These are phyloP conservation scores for Phrynosoma platyrhinos DNA, from an alignment of 2,113 vertebrate genomes.

Conservation along the genomic window DNA sequence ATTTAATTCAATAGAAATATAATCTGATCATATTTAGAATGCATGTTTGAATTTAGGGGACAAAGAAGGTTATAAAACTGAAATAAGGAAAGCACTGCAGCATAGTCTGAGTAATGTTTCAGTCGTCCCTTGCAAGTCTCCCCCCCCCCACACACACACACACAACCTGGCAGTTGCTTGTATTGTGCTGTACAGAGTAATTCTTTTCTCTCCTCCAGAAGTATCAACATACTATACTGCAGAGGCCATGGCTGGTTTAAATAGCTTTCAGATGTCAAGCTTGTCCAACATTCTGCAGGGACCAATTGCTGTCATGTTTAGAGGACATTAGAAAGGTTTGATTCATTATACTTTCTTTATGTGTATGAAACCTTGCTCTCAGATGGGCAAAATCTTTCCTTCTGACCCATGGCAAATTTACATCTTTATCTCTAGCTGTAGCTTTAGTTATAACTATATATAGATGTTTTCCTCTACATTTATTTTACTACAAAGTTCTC, in stretches of 20 bases:
- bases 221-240: background rate
- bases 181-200: background rate
- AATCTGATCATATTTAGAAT: background rate
- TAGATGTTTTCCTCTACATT: too few relatives aligned
- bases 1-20: background rate
- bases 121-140: background rate
- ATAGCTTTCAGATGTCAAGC: background rate
- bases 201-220: background rate
- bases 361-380: slow-evolving; percentile 8
- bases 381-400: background rate
- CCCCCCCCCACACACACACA: background rate
- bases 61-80: background rate
- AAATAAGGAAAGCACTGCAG: background rate
- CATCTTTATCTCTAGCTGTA: background rate
- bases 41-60: background rate
- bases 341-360: slow-evolving; percentile 25
- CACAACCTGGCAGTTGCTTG: background rate
- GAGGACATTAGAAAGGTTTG: slow-evolving; percentile 6
- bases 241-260: slow-evolving; percentile 2
- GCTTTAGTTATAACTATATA: too few relatives aligned
- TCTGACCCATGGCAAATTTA: background rate
- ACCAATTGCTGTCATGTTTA: slow-evolving; percentile 13
- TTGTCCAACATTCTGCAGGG: slow-evolving; percentile 4
- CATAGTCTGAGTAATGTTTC: background rate
- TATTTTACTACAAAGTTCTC: too few relatives aligned